Percentiles rank a stretch among this genome's conserved stretches.
phyloP scores from a whole-genome alignment of 2,113 vertebrate species.

The Corapipo altera region DNA sequence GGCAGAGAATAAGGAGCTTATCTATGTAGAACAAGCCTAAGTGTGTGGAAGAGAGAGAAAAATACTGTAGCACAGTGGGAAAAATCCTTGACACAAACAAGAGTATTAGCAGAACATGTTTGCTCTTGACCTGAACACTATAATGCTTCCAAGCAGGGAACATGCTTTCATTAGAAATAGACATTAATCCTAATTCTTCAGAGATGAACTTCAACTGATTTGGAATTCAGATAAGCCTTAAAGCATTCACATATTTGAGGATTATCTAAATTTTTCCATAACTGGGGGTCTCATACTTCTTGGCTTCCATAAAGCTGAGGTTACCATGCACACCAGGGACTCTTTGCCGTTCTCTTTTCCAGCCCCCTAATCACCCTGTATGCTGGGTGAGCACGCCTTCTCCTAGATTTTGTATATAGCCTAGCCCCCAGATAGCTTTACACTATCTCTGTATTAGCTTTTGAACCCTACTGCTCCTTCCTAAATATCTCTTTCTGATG shows the following conservation, averaged over 20 bases:
- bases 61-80: not conserved
- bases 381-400: not conserved
- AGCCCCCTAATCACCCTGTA: no score
- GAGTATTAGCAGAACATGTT: slow-evolving; percentile 31
- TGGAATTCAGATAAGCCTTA: slow-evolving; percentile 60
- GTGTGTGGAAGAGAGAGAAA: not conserved
- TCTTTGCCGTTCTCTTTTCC: not conserved
- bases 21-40: not conserved
- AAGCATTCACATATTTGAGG: slow-evolving; percentile 45
- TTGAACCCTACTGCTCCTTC: not conserved
- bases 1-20: slow-evolving; percentile 8
- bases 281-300: not conserved
- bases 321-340: not conserved
- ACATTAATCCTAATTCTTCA: slow-evolving; percentile 46
- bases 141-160: slow-evolving; percentile 25
- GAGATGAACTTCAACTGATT: slow-evolving; percentile 17
- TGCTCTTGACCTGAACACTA: slow-evolving; percentile 31
- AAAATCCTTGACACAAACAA: slow-evolving; percentile 40
- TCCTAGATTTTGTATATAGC: not conserved
- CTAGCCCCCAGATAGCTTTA: not conserved
- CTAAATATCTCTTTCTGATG: not conserved
- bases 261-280: slow-evolving; percentile 44
- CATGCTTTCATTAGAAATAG: slow-evolving; percentile 21
- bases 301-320: not conserved
- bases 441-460: not conserved